These are phyloP conservation scores for Hyles lineata DNA, from an alignment of 2,888 invertebrate species.

Conservation along the genomic window DNA sequence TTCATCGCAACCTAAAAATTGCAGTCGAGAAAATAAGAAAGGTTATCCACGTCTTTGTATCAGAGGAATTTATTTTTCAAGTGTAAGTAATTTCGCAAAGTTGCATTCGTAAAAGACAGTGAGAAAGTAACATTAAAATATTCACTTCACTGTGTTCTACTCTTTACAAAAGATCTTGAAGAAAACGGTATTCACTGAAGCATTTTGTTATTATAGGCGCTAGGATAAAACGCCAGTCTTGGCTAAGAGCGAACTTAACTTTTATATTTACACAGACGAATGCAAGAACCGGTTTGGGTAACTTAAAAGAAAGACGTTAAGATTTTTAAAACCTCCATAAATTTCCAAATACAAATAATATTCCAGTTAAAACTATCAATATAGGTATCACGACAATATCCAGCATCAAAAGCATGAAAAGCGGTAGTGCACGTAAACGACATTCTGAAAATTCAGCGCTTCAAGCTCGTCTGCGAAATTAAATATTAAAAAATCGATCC, in stretches of 20 bases:
- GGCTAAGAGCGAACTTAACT: constrained; percentile 4
- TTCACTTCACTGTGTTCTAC: constrained; percentile 44
- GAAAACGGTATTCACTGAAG: constrained; percentile 37
- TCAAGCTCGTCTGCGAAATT: background rate
- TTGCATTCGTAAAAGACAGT: constrained; percentile 40
- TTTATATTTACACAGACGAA: background rate
- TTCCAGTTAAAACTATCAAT: too few relatives aligned
- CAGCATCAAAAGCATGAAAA: background rate
- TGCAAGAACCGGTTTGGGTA: background rate
- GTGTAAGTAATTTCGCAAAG: constrained; percentile 45
- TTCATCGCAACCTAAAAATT: constrained; percentile 14
- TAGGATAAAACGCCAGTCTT: background rate
- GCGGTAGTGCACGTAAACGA: background rate
- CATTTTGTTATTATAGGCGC: constrained; percentile 18
- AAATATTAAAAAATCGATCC: constrained; percentile 7
- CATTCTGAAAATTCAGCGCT: background rate
- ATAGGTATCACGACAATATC: background rate
- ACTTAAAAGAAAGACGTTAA: background rate
- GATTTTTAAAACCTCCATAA: too few relatives aligned
- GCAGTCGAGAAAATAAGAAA: constrained; percentile 22
- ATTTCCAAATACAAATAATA: background rate
- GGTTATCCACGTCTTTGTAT: constrained; percentile 30
- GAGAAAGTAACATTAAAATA: constrained; percentile 47
- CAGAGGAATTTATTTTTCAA: constrained; percentile 36
- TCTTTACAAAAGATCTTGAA: constrained; percentile 37